Percentiles rank a stretch among this genome's conserved stretches.
Conservation (phyloP, 1,140 invertebrate species). For the Trachymyrmex cornetzi region DNA sequence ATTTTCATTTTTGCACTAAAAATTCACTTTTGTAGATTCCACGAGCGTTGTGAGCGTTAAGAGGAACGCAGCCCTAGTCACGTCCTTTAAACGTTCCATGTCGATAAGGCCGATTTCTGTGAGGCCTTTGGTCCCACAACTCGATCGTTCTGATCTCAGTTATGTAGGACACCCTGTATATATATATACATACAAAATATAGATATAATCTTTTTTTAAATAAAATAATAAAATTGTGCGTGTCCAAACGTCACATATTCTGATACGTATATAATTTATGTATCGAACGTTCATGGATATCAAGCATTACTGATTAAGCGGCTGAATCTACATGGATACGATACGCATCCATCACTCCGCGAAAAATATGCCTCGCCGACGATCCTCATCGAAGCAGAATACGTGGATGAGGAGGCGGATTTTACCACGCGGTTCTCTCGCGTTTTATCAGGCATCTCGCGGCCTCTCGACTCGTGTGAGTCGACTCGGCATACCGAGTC, state of each 20-base stretch:
- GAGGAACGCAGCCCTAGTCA: too few relatives aligned
- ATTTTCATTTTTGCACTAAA: too few relatives aligned
- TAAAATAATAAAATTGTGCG: not conserved
- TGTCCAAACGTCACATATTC: not conserved
- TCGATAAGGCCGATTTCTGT: too few relatives aligned
- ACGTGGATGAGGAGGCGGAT: slow-evolving; percentile 20
- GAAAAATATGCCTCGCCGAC: not conserved
- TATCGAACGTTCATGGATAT: not conserved
- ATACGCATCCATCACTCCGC: not conserved
- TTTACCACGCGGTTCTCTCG: slow-evolving; percentile 54
- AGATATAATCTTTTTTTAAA: not conserved
- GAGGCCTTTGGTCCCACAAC: too few relatives aligned
- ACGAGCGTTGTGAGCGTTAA: too few relatives aligned
- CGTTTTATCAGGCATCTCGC: slow-evolving; percentile 56
- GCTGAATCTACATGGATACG: not conserved
- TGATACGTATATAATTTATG: not conserved
- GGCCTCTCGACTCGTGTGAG: slow-evolving; percentile 21
- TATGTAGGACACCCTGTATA: too few relatives aligned
- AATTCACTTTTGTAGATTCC: too few relatives aligned
- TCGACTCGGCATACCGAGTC: slow-evolving; percentile 21
- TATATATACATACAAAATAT: not conserved
- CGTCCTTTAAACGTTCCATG: too few relatives aligned
- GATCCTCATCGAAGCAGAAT: slow-evolving; percentile 13
- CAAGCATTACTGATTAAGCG: slow-evolving; percentile 2
- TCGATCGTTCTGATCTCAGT: too few relatives aligned